Percentiles rank a stretch among this genome's conserved stretches.
These are phyloP conservation scores for Neodontobutis hainanensis DNA, from an alignment of 2,113 vertebrate species.

Conservation along the genomic window DNA sequence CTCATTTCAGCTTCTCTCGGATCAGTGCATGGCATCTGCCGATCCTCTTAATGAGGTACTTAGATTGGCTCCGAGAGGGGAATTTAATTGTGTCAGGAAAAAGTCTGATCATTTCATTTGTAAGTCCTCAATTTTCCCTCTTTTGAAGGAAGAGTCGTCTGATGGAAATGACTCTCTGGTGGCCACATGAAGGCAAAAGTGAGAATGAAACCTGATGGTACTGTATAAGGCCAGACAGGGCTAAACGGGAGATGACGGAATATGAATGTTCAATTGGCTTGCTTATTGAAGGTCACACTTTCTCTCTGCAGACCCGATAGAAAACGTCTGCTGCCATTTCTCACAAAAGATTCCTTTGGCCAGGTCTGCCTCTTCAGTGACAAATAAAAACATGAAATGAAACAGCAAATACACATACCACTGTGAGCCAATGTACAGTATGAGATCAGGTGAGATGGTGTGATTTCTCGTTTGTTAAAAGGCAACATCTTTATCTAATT, in stretches of 20 bases:
- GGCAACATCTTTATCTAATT: slow-evolving; percentile 36
- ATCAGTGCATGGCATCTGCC: slow-evolving; percentile 24
- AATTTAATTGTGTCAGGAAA: background rate
- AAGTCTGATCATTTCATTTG: slow-evolving; percentile 1
- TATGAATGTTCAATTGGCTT: slow-evolving; percentile 27
- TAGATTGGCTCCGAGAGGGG: background rate
- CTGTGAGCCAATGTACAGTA: background rate
- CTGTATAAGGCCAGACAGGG: slow-evolving; percentile 6
- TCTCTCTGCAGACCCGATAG: slow-evolving; percentile 35
- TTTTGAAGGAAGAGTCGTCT: background rate
- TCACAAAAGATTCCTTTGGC: slow-evolving; percentile 34
- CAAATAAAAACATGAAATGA: background rate
- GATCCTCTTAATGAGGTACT: slow-evolving; percentile 19
- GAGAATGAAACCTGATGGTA: slow-evolving; percentile 4
- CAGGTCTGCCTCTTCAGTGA: slow-evolving; percentile 17
- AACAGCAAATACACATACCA: background rate
- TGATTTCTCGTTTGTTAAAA: slow-evolving; percentile 37
- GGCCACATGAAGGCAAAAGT: background rate
- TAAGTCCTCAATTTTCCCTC: background rate
- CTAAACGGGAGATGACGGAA: slow-evolving; percentile 9
- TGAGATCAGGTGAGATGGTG: slow-evolving; percentile 21
- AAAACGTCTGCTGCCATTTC: slow-evolving; percentile 49
- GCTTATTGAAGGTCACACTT: slow-evolving; percentile 48
- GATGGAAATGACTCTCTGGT: slow-evolving; percentile 3
- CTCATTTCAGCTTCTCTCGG: slow-evolving; percentile 12